These are phyloP conservation scores for Struthio camelus DNA, from an alignment of 2,113 vertebrate genomes.

Conservation along the genomic window DNA sequence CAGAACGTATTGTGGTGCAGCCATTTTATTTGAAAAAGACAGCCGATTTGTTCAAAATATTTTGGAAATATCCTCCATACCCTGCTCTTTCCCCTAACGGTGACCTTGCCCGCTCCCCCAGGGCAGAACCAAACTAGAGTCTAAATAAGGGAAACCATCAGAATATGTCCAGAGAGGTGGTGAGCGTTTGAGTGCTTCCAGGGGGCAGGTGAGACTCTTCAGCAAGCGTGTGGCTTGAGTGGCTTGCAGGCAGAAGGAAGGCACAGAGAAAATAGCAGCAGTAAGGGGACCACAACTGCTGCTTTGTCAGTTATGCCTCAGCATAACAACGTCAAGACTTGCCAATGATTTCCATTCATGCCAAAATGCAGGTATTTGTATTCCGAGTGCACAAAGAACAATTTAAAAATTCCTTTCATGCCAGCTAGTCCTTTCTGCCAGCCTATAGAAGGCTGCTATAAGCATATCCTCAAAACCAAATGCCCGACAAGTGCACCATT, in stretches of 20 bases:
- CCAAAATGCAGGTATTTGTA: neutral
- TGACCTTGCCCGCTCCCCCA: neutral
- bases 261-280: neutral
- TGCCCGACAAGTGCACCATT: neutral
- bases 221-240: neutral
- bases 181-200: neutral
- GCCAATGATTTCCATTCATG: neutral
- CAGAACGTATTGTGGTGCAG: neutral
- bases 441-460: rapidly evolving
- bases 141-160: neutral
- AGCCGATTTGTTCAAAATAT: neutral
- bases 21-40: neutral
- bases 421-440: too few species aligned
- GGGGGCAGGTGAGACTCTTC: neutral
- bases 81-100: neutral
- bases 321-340: neutral
- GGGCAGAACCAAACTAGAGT: neutral
- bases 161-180: neutral
- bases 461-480: neutral
- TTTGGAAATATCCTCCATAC: neutral
- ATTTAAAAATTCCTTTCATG: neutral
- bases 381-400: neutral
- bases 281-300: neutral
- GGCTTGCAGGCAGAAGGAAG: neutral
- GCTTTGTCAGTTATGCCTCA: neutral